These are phyloP conservation scores for Odontocolon sp. DNA, from an alignment of 2,888 invertebrate species.

Conservation along the genomic window DNA sequence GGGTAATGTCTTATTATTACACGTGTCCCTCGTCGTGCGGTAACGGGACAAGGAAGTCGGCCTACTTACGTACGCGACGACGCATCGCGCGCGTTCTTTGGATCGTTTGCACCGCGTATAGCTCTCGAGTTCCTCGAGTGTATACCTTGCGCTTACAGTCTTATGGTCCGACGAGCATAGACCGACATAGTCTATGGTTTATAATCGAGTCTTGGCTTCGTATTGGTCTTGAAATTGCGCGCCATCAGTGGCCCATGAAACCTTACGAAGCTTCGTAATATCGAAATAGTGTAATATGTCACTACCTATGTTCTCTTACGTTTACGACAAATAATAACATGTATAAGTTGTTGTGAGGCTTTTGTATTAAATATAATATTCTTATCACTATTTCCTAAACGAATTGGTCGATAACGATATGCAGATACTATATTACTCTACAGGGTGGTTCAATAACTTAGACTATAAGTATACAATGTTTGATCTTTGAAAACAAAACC, in stretches of 20 bases:
- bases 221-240: conserved; percentile 6
- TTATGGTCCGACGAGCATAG: background rate
- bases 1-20: conserved; percentile 74
- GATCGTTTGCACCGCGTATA: conserved; percentile 37
- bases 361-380: no score
- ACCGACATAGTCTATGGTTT: background rate
- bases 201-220: background rate
- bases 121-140: background rate
- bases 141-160: background rate
- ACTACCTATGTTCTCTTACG: no score
- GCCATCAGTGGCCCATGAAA: conserved; percentile 14
- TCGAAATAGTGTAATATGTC: no score
- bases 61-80: conserved; percentile 73
- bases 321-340: no score
- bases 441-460: no score
- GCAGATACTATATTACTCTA: no score
- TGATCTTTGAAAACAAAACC: no score
- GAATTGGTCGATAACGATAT: no score
- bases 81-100: conserved; percentile 51
- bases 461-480: no score
- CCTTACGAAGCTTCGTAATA: conserved; percentile 7
- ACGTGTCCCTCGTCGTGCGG: conserved; percentile 71
- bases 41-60: conserved; percentile 75
- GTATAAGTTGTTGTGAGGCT: no score
- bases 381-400: no score